Percentiles rank a stretch among this genome's conserved stretches.
These are phyloP conservation scores for Corynorhinus townsendii DNA, from an alignment of 2,113 vertebrate genomes.

Conservation along the genomic window DNA sequence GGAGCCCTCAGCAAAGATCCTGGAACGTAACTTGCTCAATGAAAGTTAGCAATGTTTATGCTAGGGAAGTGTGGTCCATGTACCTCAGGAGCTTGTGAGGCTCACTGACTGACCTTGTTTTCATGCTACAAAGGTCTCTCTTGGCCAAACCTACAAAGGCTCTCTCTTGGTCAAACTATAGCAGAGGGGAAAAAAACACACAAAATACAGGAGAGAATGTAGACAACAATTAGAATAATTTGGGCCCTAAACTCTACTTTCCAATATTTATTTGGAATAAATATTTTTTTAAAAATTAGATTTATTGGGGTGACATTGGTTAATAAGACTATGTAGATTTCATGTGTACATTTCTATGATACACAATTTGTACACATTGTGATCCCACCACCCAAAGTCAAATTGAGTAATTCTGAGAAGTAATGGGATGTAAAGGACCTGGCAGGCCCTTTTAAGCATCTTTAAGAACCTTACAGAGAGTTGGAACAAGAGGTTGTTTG, in stretches of 20 bases:
- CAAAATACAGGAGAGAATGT: not conserved
- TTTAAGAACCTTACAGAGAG: not conserved
- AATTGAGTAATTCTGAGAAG: not conserved
- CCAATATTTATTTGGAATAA: not conserved
- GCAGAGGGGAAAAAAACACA: not conserved
- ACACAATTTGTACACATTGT: not conserved
- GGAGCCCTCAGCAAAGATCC: not conserved
- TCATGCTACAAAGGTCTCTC: not conserved
- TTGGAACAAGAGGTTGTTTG: not conserved
- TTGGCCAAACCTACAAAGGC: not conserved
- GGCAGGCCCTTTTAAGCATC: not conserved
- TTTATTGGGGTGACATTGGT: not conserved
- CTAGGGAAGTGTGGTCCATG: not conserved
- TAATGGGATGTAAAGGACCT: not conserved
- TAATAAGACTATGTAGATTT: not conserved
- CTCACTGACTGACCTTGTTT: not conserved
- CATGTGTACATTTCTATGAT: not conserved
- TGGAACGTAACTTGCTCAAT: not conserved
- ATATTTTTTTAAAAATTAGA: not conserved
- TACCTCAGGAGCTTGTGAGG: not conserved
- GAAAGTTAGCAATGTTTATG: not conserved
- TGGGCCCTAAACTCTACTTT: not conserved
- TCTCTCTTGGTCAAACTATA: not conserved
- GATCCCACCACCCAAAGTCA: not conserved
- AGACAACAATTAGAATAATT: not conserved